phyloP scores from a whole-genome alignment of 2,888 invertebrate genomes.

The Cheilosia variabilis region DNA sequence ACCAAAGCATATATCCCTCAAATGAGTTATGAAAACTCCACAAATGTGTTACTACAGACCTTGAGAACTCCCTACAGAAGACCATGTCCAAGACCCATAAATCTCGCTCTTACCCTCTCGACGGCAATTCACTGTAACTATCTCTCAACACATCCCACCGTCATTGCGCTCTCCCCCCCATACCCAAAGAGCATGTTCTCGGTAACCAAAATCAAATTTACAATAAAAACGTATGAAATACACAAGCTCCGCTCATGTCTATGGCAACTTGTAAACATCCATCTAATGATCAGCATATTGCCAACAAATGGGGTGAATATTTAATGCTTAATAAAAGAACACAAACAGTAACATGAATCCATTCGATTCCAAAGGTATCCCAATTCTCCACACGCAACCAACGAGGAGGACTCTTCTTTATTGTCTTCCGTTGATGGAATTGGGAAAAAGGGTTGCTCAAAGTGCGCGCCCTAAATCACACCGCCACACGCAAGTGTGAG shows the following conservation, averaged over 20 bases:
- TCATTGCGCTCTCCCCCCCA: not conserved
- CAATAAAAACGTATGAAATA: slow-evolving; percentile 5
- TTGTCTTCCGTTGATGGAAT: slow-evolving; percentile 44
- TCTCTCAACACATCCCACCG: slow-evolving; percentile 23
- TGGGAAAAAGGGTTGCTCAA: slow-evolving; percentile 62
- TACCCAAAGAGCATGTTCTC: not conserved
- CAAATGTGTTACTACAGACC: too few relatives aligned
- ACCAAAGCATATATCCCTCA: too few relatives aligned
- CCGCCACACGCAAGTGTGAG: slow-evolving; percentile 52
- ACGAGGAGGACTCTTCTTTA: slow-evolving; percentile 42
- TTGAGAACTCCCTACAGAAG: too few relatives aligned
- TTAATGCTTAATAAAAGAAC: slow-evolving; percentile 71
- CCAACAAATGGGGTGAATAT: slow-evolving; percentile 72
- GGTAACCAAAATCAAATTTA: slow-evolving; percentile 51
- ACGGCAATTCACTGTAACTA: slow-evolving; percentile 14
- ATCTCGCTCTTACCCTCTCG: not conserved
- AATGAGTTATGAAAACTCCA: too few relatives aligned
- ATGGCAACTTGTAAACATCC: slow-evolving; percentile 69
- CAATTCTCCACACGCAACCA: slow-evolving; percentile 11
- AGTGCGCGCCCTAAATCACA: slow-evolving; percentile 68
- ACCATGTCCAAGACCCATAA: too few relatives aligned
- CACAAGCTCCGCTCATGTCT: slow-evolving; percentile 25
- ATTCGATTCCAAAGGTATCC: slow-evolving; percentile 44
- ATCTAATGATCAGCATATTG: slow-evolving; percentile 75
- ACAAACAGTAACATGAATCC: slow-evolving; percentile 71